Evolutionary conservation across 2,113 vertebrate genomes (phyloP).

Genomic region (Uropsilus gracilis): DNA sequence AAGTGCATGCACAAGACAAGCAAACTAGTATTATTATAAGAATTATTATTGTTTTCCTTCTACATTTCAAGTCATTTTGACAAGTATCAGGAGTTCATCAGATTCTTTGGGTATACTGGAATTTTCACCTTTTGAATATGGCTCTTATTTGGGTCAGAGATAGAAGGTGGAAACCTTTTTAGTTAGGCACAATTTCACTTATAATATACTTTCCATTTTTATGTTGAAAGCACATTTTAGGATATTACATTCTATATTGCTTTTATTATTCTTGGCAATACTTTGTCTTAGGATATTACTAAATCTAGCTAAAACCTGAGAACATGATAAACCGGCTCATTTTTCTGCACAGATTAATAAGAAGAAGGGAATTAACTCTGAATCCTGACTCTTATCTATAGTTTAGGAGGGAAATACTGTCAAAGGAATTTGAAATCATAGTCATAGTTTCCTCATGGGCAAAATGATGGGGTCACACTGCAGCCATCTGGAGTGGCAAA

Average conservation of each 20-base stretch:
- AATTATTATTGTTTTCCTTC: neutral
- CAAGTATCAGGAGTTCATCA: neutral
- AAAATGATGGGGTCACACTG: neutral
- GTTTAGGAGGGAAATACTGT: neutral
- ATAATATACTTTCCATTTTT: constrained; percentile 53
- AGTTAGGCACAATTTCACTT: constrained; percentile 10
- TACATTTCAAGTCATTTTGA: neutral
- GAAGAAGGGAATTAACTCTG: constrained; percentile 21
- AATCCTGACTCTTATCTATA: constrained; percentile 43
- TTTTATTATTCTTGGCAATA: constrained; percentile 52
- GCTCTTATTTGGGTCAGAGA: neutral
- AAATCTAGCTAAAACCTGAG: constrained; percentile 50
- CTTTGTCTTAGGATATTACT: constrained; percentile 25
- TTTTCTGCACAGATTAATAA: constrained; percentile 51
- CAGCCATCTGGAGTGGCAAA: neutral
- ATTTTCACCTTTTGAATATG: neutral
- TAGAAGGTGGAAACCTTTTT: neutral
- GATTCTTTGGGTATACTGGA: neutral
- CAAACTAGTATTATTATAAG: neutral
- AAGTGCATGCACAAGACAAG: neutral
- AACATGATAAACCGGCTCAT: constrained; percentile 44
- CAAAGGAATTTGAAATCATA: neutral
- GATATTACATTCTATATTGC: neutral
- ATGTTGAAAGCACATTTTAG: constrained; percentile 33
- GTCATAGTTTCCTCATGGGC: neutral